Base-by-base conservation (phyloP, 53 echinoderm and acorn worm species). In the Paracentrotus lividus region DNA sequence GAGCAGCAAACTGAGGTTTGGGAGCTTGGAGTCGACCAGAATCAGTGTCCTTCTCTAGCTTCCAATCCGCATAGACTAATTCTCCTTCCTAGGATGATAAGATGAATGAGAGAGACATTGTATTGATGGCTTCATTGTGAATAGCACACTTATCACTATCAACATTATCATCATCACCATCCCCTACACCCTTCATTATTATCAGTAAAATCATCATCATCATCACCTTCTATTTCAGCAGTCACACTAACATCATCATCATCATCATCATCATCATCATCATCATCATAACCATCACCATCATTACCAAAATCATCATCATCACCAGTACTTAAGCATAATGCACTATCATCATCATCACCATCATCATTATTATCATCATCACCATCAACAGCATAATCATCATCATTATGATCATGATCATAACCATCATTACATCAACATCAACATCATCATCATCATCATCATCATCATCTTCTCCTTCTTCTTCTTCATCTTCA, bases 11-110 rank as follows among this genome's bases (percentile, higher is more conserved):
- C 77, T 96, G 95, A 18, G 99, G 97, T 65, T 94, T 95, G 33
- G 94, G 97, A 42, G 99, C 96, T 33, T 95, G 96, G 29, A 99
- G 85, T 36, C 96, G 95, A n/a, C 99, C 99, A 21, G 99, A 97
- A 86, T 99, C 99, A 18, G 96, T 29, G 92, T 99, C 99, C 85
- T 99, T 99, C 65, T 99, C 99, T 14, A 97, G 95, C 84, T 97
- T 99, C 96, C 97, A 95, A 75, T 99, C 99, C 16, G 97, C 97
- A 93, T 99, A 99, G 44, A 99, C 96, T 26, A 99, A 53, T 86
- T 99, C 99, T 42, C 99, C 99, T 93, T 97, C 96, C 99, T 99
- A 42, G 6, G 14, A 85, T 26, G 24, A 13, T 23, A 81, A 81
- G 20, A 85, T 29, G 4, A 72, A 61, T n/a, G 20, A 61, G 61